Percentiles rank a stretch among this genome's conserved stretches.
Evolutionary conservation across 2,797 vertebrate genomes (phyloP).

Genomic region (Peromyscus aztecus): DNA sequence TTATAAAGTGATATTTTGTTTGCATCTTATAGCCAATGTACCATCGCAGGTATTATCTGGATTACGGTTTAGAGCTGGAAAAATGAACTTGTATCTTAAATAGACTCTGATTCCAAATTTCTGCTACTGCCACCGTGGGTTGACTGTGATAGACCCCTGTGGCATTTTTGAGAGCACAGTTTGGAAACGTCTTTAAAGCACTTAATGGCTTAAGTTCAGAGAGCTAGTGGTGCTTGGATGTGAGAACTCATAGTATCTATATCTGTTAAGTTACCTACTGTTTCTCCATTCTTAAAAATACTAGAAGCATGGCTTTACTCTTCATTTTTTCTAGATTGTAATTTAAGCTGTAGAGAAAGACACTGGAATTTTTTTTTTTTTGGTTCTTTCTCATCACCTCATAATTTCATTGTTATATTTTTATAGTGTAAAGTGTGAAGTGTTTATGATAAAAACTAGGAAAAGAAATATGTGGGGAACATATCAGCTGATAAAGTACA

Average conservation of each 20-base stretch:
- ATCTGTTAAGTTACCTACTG: background rate
- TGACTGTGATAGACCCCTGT: background rate
- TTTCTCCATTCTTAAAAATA: background rate
- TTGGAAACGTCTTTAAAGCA: conserved; percentile 2
- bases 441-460: conserved; percentile 7
- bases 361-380: conserved; percentile 15
- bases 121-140: background rate
- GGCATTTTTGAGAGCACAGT: background rate
- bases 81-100: background rate
- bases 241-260: background rate
- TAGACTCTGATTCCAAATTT: background rate
- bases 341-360: background rate
- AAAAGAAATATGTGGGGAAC: conserved; percentile 1
- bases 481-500: conserved; percentile 8
- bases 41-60: background rate
- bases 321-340: background rate
- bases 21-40: background rate
- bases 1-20: conserved; percentile 21
- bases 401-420: conserved; percentile 7
- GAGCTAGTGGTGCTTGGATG: background rate
- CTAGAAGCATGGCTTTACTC: background rate
- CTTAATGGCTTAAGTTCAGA: background rate
- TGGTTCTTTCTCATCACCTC: background rate
- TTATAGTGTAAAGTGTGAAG: background rate
- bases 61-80: conserved; percentile 26